Base-by-base conservation (phyloP, 1,140 invertebrate species). In the Orius laevigatus region DNA sequence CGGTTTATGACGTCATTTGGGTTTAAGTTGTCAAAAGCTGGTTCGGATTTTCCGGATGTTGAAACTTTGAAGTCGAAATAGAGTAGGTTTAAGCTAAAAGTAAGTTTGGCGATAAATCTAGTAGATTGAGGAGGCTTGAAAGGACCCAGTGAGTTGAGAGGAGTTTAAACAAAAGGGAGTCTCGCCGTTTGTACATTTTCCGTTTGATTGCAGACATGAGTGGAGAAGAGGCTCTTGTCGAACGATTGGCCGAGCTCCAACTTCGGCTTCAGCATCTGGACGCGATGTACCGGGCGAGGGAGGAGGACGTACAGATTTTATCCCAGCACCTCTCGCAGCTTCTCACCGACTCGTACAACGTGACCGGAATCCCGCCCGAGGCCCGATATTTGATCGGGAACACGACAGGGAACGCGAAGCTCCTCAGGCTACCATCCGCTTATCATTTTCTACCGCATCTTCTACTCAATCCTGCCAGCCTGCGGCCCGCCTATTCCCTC, bases 391-490 rank as follows among this genome's bases (percentile, higher is more conserved):
- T 60, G 15, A 46, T 58, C 25, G 38, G 51, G 6, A 60, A 60
- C 43, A 45, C 67, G 55, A 63, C 65, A 16, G 67, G 67, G 19
- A 59, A 67, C 51, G 8, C 51, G 5, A 44, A 46, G 11, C 41
- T 63, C 53, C 62, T 83, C 8, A 70, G 74, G 41, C 63, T 85
- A 40, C 84, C 85, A 9, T 81, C 81, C 46, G 76, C 86, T 44
- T 90, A 82, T 64, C 79, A 84, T 58, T 88, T 91, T 59, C 66
- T 94, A 41, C 89, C 91, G 1, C 86, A 94, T 67, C 69, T 94
- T 15, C 69, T 88, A 38, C 78, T 83, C 39, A 76, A 84, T 60
- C 77, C 81, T 0, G 72, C 74, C 53, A 85, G 84, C 57, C 65
- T 92, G 34, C 70, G 75, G 36, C 85, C 90, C 5, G 78, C 80